Evolutionary conservation across 2,888 invertebrate genomes (phyloP).

Genomic region (Cataglyphis albicans): DNA sequence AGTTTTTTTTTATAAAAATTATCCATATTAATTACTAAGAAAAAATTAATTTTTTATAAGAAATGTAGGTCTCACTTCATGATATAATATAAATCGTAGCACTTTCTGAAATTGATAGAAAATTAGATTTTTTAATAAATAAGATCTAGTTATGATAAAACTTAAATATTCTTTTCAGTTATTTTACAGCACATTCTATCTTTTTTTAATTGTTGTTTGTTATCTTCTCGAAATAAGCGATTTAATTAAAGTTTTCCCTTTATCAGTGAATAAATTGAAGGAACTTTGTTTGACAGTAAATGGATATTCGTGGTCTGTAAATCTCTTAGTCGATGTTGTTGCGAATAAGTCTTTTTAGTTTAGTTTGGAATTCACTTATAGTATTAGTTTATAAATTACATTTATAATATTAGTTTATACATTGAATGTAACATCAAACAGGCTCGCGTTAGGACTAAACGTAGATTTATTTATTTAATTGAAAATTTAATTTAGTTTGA

Average conservation of each 20-base stretch:
- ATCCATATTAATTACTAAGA: background rate
- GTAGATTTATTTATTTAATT: background rate
- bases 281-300: constrained; percentile 23
- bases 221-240: background rate
- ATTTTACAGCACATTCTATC: background rate
- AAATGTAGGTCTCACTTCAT: background rate
- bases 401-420: constrained; percentile 13
- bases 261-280: background rate
- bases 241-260: background rate
- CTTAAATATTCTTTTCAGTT: background rate
- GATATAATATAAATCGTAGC: background rate
- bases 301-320: background rate
- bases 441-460: background rate
- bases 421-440: background rate
- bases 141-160: background rate
- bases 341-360: constrained; percentile 1
- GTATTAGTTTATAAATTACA: constrained; percentile 15
- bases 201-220: background rate
- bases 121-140: background rate
- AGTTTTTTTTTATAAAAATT: background rate
- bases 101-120: background rate
- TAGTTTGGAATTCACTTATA: constrained; percentile 1
- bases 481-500: background rate
- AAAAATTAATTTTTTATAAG: background rate
- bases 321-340: background rate